Percentiles rank a stretch among this genome's conserved stretches.
Evolutionary conservation across 2,888 invertebrate genomes (phyloP).

Genomic region (Brachypalpus laphriformis): DNA sequence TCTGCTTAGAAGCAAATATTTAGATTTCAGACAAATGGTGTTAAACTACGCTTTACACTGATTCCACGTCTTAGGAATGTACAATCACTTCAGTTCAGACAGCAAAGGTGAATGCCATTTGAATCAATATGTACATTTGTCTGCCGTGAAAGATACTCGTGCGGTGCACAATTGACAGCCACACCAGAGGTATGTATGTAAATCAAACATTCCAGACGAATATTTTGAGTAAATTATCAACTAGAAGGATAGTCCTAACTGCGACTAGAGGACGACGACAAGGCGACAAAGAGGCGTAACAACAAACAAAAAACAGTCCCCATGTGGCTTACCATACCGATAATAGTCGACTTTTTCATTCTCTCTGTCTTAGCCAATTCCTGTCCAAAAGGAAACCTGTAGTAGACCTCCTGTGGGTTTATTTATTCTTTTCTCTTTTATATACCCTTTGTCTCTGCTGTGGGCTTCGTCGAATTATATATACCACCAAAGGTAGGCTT

Average conservation of each 20-base stretch:
- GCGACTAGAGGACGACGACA: neutral
- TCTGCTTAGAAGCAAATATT: neutral
- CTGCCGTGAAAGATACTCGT: neutral
- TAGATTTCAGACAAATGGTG: neutral
- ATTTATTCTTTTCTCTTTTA: neutral
- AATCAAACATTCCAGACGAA: neutral
- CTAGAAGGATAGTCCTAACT: neutral
- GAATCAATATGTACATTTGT: constrained; percentile 6
- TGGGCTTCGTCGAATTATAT: neutral
- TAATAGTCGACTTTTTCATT: constrained; percentile 1
- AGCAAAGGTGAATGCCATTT: constrained; percentile 1
- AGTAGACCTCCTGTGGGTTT: constrained; percentile 28
- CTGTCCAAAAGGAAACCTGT: constrained; percentile 27
- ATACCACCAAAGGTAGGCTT: constrained; percentile 10
- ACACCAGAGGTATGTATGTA: neutral
- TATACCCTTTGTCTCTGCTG: constrained; percentile 15
- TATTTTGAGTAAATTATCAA: neutral
- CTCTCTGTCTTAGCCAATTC: neutral
- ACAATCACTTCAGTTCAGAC: neutral
- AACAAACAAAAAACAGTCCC: neutral
- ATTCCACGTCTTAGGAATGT: too few relatives aligned
- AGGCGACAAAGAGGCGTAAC: neutral
- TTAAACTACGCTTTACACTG: neutral
- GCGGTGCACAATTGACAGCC: neutral
- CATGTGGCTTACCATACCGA: constrained; percentile 24